phyloP scores from a whole-genome alignment of 2,888 invertebrate species.

The Auanema sp. region DNA sequence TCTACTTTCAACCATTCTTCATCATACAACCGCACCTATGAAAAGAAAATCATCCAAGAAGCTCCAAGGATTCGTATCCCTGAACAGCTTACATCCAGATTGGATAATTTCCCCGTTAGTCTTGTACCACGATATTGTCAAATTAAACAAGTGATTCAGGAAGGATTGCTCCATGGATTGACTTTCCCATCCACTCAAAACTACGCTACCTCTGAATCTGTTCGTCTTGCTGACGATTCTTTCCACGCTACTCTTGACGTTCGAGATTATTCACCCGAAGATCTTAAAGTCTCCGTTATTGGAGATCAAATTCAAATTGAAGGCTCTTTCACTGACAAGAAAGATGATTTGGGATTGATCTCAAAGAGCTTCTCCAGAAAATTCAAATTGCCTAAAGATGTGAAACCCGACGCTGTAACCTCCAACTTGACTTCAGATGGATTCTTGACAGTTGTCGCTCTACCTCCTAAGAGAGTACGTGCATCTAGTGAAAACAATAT shows the following conservation, averaged over 20 bases:
- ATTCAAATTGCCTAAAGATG: slow-evolving; percentile 50
- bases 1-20: slow-evolving; percentile 54
- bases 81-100: neutral
- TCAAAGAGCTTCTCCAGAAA: slow-evolving; percentile 44
- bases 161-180: neutral
- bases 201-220: slow-evolving; percentile 13
- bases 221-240: slow-evolving; percentile 51
- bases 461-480: slow-evolving; percentile 34
- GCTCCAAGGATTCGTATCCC: slow-evolving; percentile 33
- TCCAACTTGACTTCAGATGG: slow-evolving; percentile 57
- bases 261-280: slow-evolving; percentile 52
- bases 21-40: slow-evolving; percentile 59
- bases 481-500: neutral
- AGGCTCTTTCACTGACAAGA: slow-evolving; percentile 55
- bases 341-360: slow-evolving; percentile 54
- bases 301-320: slow-evolving; percentile 54
- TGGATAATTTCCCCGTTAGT: slow-evolving; percentile 8
- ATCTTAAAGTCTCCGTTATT: slow-evolving; percentile 59
- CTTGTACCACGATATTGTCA: slow-evolving; percentile 8
- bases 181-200: slow-evolving; percentile 18
- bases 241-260: slow-evolving; percentile 56
- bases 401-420: slow-evolving; percentile 49
- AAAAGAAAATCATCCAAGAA: slow-evolving; percentile 56
- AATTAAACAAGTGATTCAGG: neutral
- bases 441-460: slow-evolving; percentile 48